Conservation (phyloP, 2,113 vertebrate species). For the Galbula dea region DNA sequence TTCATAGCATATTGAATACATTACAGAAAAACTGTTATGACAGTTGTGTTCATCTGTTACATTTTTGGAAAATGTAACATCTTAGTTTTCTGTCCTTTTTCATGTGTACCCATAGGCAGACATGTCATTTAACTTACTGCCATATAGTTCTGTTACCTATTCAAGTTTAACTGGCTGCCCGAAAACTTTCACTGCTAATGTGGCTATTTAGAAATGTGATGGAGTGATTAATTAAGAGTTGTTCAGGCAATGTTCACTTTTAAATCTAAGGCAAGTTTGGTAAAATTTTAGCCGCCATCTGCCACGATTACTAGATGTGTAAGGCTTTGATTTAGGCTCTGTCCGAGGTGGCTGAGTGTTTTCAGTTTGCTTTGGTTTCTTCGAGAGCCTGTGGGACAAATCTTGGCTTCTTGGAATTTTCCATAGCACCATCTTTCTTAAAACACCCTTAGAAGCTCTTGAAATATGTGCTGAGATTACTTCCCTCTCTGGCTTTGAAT, state of each 20-base stretch:
- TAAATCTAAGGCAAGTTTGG: not conserved
- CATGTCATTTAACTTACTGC: constrained; percentile 1
- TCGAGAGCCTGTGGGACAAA: constrained; percentile 10
- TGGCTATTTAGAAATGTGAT: constrained; percentile 8
- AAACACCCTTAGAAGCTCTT: not conserved
- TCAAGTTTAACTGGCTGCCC: not conserved
- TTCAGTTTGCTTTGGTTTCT: constrained; percentile 30
- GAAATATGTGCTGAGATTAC: not conserved
- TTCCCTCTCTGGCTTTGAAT: not conserved
- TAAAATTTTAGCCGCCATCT: not conserved
- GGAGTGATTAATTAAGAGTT: not conserved
- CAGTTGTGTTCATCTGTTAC: constrained; percentile 12
- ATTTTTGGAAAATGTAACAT: not conserved
- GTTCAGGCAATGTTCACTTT: not conserved
- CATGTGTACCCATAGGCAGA: not conserved
- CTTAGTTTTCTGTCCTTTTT: constrained; percentile 1
- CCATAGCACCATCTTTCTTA: not conserved
- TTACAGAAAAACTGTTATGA: not conserved
- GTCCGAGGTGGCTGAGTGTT: not conserved
- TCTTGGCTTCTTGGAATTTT: not conserved
- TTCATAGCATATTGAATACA: not conserved
- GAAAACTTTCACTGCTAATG: constrained; percentile 6
- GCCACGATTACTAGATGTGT: not conserved
- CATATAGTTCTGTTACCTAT: not conserved
- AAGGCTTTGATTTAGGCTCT: not conserved